A percentile compares a stretch with the other conserved stretches of the same genome.
phyloP scores from a whole-genome alignment of 2,888 invertebrate species.

The Heliconius hortense region DNA sequence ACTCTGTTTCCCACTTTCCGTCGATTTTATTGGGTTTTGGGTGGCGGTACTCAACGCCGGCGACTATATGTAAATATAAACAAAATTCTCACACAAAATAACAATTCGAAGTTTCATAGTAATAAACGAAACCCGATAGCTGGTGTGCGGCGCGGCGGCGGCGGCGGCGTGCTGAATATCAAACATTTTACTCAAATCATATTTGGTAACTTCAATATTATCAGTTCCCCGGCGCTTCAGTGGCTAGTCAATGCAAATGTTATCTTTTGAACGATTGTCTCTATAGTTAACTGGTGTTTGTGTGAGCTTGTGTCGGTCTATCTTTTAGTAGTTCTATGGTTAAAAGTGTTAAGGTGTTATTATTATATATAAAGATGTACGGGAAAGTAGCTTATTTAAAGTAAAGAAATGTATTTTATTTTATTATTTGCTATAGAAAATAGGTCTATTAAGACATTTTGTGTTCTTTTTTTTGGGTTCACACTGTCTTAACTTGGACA shows the following conservation, averaged over 20 bases:
- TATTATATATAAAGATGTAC: too few species aligned
- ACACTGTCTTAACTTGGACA: not conserved
- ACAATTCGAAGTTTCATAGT: constrained; percentile 14
- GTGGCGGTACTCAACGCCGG: not conserved
- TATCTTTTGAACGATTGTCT: constrained; percentile 13
- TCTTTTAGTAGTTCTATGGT: not conserved
- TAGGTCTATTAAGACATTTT: too few species aligned
- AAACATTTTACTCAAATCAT: constrained; percentile 30
- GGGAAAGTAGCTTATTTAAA: too few species aligned
- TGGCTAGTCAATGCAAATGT: constrained; percentile 22
- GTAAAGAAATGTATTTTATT: too few species aligned
- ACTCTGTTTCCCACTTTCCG: not conserved
- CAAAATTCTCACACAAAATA: constrained; percentile 3
- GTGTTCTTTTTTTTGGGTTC: not conserved
- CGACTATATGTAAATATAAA: not conserved
- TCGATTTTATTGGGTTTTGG: not conserved
- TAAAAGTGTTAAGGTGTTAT: not conserved
- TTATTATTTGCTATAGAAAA: too few species aligned
- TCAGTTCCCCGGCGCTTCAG: constrained; percentile 22
- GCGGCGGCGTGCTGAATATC: constrained; percentile 15
- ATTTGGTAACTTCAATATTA: constrained; percentile 28
- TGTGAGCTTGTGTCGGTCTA: not conserved
- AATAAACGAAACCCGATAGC: constrained; percentile 18
- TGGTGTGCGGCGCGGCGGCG: constrained; percentile 4
- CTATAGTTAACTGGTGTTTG: not conserved